phyloP scores from a whole-genome alignment of 2,113 vertebrate genomes.

The Emydura subglobosa region DNA sequence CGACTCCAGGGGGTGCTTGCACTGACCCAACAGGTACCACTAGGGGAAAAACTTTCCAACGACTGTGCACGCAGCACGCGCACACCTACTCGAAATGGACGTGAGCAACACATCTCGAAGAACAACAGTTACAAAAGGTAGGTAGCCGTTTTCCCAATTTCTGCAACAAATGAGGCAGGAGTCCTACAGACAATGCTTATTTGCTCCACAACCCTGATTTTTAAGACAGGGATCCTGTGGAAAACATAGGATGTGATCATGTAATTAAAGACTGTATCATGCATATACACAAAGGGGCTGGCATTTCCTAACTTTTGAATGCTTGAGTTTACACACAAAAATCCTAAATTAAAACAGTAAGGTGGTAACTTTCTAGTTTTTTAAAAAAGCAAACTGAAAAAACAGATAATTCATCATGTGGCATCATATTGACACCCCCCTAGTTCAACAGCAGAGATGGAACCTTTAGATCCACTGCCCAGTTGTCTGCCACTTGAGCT shows the following conservation, averaged over 20 bases:
- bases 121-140: too few species aligned
- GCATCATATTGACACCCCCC: background rate
- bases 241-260: background rate
- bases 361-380: background rate
- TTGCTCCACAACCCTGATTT: background rate
- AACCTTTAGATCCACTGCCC: background rate
- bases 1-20: too few species aligned
- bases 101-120: too few species aligned
- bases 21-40: too few species aligned
- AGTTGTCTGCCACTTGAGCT: background rate
- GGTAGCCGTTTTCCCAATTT: too few species aligned
- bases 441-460: background rate
- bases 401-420: background rate
- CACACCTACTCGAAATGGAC: too few species aligned
- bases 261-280: background rate
- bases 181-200: background rate
- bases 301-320: background rate
- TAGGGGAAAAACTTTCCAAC: too few species aligned
- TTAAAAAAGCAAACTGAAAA: background rate
- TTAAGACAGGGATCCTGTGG: background rate
- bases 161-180: too few species aligned
- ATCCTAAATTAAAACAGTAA: too few species aligned
- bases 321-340: background rate
- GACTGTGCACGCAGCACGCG: too few species aligned
- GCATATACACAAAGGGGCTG: background rate